Evolutionary conservation across 2,113 vertebrate species (phyloP).

Genomic region (Alexandromys fortis): DNA sequence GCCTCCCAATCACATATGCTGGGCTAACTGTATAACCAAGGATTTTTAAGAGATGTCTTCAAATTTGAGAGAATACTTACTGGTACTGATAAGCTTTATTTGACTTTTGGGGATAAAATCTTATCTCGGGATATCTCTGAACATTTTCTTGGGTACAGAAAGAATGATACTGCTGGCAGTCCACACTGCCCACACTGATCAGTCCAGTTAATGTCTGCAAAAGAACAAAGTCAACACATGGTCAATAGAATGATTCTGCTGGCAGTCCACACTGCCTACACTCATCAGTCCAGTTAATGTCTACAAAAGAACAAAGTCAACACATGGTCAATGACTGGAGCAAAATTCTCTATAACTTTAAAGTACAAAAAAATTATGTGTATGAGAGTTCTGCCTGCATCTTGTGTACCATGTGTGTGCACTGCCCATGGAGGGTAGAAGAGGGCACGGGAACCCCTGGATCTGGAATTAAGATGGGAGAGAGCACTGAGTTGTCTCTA

Average conservation of each 20-base stretch:
- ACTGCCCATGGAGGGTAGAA: neutral
- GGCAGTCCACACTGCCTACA: conserved; percentile 96
- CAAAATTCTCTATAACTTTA: neutral
- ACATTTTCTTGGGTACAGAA: conserved; percentile 93
- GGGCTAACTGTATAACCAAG: neutral
- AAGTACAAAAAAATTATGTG: neutral
- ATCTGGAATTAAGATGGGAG: neutral
- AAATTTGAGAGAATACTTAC: conserved; percentile 86
- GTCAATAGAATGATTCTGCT: conserved; percentile 90
- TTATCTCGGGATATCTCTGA: conserved; percentile 94
- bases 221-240: conserved; percentile 34
- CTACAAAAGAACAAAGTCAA: conserved; percentile 79
- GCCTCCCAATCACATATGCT: neutral
- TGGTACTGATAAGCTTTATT: conserved; percentile 86
- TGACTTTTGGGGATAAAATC: conserved; percentile 90
- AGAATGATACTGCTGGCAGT: conserved; percentile 94
- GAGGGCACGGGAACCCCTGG: neutral
- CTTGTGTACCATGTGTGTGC: neutral
- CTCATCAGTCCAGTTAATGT: conserved; percentile 90
- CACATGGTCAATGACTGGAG: conserved; percentile 4
- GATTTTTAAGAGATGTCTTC: conserved; percentile 21
- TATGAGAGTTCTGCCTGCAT: neutral
- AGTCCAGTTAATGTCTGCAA: conserved; percentile 89
- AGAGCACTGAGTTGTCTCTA: neutral
- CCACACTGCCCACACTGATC: conserved; percentile 92